Evolutionary conservation across 2,113 vertebrate genomes (phyloP), one percentile per base, ranked within the genome.

Genomic region (Nyctereutes procyonoides): DNA sequence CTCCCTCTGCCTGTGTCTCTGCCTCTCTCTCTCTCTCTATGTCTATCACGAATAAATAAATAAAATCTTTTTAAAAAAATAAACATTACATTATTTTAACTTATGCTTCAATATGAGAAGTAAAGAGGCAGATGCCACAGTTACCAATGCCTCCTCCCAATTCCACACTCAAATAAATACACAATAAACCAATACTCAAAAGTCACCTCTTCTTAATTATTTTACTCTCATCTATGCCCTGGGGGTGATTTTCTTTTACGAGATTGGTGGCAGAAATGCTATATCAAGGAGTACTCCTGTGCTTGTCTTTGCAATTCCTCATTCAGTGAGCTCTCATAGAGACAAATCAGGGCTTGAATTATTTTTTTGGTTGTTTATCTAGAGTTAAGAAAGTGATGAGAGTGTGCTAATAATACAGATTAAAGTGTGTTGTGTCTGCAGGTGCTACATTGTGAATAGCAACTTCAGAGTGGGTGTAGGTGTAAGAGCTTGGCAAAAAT

Each of bases 181-280:
- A 35, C 35, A 73, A 22, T 58, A 60, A 65, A 43, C 56, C 43
- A 83, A 77, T 53, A 90, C 20, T 89, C 20, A 60, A 60, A 71
- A 74, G 12, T 89, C 7, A 60, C 38, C 17, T 67, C 26, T 76
- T 91, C n/a, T 20, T 80, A 82, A 80, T 91, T 88, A 32, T 76
- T 51, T 88, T 60, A 76, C 22, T 58, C 26, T 30, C 19, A 4
- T 65, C 30, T 93, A 1, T 91, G 79, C 3, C 71, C 19, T 63
- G 69, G 63, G 35, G 71, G 69, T 91, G 95, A 95, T 92, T 81
- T 96, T 90, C 82, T 83, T 93, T 38, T 83, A 24, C 87, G 79
- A 9, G 51, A 16, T 96, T 26, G 35, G 12, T 62, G 6, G 14
- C 4, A 10, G 13, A 84, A 76, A 69, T 76, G 55, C 51, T 12